These are phyloP conservation scores for Amphibalanus amphitrite DNA, from an alignment of 1,140 invertebrate species.

Conservation along the genomic window DNA sequence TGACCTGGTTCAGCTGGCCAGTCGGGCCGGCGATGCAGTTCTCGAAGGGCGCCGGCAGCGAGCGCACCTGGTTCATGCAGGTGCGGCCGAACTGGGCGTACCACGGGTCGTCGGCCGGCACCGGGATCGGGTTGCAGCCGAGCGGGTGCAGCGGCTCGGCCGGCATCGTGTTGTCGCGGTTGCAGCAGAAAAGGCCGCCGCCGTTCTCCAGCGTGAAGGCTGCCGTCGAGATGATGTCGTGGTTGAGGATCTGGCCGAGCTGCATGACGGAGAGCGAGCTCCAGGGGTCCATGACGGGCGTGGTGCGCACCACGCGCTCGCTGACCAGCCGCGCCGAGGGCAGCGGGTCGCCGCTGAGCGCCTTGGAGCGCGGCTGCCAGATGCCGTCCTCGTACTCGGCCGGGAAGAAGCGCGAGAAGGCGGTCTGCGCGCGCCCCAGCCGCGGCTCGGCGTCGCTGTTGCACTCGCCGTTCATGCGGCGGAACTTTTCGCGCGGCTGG, in stretches of 20 bases:
- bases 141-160: slow-evolving; percentile 26
- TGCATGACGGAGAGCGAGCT: slow-evolving; percentile 76
- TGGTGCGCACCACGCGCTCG: slow-evolving; percentile 66
- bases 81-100: slow-evolving; percentile 45
- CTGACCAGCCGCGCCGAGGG: slow-evolving; percentile 66
- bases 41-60: not conserved
- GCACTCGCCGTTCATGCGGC: slow-evolving; percentile 74
- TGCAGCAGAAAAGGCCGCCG: not conserved
- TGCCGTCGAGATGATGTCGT: slow-evolving; percentile 61
- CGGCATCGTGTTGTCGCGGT: not conserved
- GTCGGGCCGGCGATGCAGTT: not conserved
- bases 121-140: slow-evolving; percentile 70
- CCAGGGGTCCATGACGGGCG: slow-evolving; percentile 40
- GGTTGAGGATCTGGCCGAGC: slow-evolving; percentile 74
- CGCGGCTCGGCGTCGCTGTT: slow-evolving; percentile 79
- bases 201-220: too few species aligned
- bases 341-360: slow-evolving; percentile 48
- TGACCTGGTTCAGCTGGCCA: slow-evolving; percentile 10
- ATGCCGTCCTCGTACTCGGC: slow-evolving; percentile 37
- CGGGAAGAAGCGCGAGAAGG: slow-evolving; percentile 30
- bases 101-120: slow-evolving; percentile 62
- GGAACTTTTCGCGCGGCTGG: slow-evolving; percentile 41
- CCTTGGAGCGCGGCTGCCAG: slow-evolving; percentile 48
- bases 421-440: slow-evolving; percentile 67
- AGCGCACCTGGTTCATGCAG: slow-evolving; percentile 63